Conservation (phyloP, 92 coral and sea anemone species). For the Muricea muricata region DNA sequence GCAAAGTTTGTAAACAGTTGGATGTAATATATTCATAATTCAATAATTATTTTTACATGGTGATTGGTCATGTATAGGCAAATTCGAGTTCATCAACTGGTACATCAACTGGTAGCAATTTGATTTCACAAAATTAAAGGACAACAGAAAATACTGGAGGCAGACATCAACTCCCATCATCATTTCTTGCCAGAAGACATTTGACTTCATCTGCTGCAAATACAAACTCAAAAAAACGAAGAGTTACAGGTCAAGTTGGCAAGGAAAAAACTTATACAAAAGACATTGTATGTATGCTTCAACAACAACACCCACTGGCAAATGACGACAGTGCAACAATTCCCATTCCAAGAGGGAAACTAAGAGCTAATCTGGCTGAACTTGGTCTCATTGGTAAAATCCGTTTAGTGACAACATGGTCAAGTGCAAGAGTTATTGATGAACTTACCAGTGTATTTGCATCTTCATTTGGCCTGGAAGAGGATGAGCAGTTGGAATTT, state of each 20-base stretch:
- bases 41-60: too few species aligned
- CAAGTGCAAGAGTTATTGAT: slow-evolving; percentile 4
- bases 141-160: too few species aligned
- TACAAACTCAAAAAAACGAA: background rate
- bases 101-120: background rate
- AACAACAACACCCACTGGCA: background rate
- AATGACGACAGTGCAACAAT: background rate
- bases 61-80: too few species aligned
- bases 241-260: slow-evolving; percentile 29
- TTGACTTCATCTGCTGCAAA: background rate
- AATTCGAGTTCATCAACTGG: background rate
- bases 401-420: slow-evolving; percentile 7
- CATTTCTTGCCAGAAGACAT: slow-evolving; percentile 27
- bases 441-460: background rate
- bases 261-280: slow-evolving; percentile 19
- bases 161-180: slow-evolving; percentile 31
- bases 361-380: slow-evolving; percentile 16
- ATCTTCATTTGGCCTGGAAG: slow-evolving; percentile 8
- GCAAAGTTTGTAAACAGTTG: too few species aligned
- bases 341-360: slow-evolving; percentile 37
- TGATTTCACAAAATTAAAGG: too few species aligned
- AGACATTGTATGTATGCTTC: slow-evolving; percentile 27
- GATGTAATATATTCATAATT: too few species aligned
- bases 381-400: slow-evolving; percentile 10
- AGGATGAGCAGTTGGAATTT: background rate